A percentile compares a stretch with the other conserved stretches of the same genome.
phyloP scores from a whole-genome alignment of 2,113 vertebrate genomes.

The Ammospiza caudacuta region DNA sequence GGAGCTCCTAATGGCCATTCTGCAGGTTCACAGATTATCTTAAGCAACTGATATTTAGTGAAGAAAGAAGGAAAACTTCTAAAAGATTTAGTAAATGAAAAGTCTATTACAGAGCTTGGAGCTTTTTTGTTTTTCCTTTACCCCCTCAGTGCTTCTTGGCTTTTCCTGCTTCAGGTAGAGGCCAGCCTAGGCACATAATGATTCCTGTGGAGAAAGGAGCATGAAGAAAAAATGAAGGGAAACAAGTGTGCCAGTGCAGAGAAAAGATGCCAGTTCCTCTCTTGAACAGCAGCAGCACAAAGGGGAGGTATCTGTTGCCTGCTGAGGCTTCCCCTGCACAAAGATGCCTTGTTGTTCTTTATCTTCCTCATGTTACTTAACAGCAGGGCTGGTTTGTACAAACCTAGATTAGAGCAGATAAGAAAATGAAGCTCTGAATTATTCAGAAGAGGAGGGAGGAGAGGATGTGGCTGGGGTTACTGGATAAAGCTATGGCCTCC shows the following conservation, averaged over 20 bases:
- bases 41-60: slow-evolving; percentile 70
- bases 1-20: slow-evolving; percentile 67
- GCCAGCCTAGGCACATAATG: neutral
- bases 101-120: slow-evolving; percentile 44
- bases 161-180: neutral
- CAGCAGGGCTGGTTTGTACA: slow-evolving; percentile 44
- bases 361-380: slow-evolving; percentile 40
- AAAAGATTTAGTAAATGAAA: slow-evolving; percentile 64
- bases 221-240: neutral
- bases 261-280: neutral
- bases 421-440: slow-evolving; percentile 58
- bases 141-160: neutral
- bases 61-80: slow-evolving; percentile 61
- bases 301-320: slow-evolving; percentile 14
- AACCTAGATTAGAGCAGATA: slow-evolving; percentile 56
- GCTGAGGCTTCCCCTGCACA: neutral
- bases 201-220: neutral
- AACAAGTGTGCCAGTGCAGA: neutral
- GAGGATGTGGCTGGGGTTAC: neutral
- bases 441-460: slow-evolving; percentile 11
- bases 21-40: slow-evolving; percentile 67
- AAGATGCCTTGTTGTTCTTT: slow-evolving; percentile 40
- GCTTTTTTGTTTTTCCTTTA: neutral
- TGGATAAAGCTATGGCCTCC: slow-evolving; percentile 23
- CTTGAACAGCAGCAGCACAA: neutral